Evolutionary conservation across 2,888 invertebrate genomes (phyloP).

Genomic region (Hirtodrosophila alboralis): DNA sequence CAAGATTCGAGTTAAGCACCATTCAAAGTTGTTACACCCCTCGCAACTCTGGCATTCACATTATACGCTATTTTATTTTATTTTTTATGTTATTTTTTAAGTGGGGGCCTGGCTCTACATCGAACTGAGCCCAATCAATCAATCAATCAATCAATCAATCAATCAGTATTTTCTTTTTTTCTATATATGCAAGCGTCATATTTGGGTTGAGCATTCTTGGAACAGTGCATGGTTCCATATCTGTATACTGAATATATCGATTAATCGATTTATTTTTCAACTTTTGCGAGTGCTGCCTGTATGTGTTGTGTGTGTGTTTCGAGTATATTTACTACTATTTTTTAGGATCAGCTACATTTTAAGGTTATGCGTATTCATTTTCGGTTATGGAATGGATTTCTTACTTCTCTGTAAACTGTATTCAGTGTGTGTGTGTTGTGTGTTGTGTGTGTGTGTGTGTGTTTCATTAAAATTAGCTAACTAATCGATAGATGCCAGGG

Average conservation of each 20-base stretch:
- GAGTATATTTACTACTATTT: no score
- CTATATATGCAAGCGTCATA: not conserved
- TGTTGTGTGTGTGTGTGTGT: conserved; percentile 12
- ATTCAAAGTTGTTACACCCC: conserved; percentile 51
- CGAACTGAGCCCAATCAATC: no score
- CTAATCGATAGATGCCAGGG: conserved; percentile 36
- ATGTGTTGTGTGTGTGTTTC: conserved; percentile 38
- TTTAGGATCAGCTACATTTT: conserved; percentile 37
- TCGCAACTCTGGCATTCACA: conserved; percentile 48
- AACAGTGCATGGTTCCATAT: conserved; percentile 8
- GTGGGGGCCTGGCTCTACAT: no score
- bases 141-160: no score
- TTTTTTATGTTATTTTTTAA: no score
- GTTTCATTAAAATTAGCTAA: conserved; percentile 51
- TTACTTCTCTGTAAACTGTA: conserved; percentile 17
- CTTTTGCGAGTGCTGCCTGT: conserved; percentile 43
- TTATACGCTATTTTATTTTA: conserved; percentile 15
- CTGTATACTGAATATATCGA: conserved; percentile 15
- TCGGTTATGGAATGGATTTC: conserved; percentile 24
- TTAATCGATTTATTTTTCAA: no score
- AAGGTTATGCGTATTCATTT: conserved; percentile 22
- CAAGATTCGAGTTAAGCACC: conserved; percentile 75
- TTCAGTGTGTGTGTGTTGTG: conserved; percentile 2
- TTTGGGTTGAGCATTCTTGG: conserved; percentile 35
- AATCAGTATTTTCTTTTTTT: conserved; percentile 8